Conservation (phyloP, 1,140 invertebrate species). For the Pogonomyrmex californicus region DNA sequence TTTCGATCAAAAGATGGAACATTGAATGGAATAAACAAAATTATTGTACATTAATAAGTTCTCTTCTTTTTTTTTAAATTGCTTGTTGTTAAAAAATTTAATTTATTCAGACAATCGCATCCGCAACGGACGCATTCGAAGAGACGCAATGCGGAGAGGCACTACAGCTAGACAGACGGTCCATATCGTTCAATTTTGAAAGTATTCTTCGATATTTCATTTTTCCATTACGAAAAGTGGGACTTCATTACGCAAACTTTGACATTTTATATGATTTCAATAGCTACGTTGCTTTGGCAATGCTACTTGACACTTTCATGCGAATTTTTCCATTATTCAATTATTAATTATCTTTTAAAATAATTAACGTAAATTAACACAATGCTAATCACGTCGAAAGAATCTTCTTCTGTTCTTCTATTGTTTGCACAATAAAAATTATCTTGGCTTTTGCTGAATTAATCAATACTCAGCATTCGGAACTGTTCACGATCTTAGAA, state of each 20-base stretch:
- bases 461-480: conserved; percentile 49
- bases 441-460: conserved; percentile 11
- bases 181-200: not conserved
- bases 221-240: not conserved
- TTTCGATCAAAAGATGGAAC: not conserved
- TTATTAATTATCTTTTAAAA: not conserved
- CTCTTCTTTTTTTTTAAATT: not conserved
- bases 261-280: not conserved
- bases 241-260: not conserved
- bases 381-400: not conserved
- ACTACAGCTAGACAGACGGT: not conserved
- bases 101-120: conserved; percentile 15
- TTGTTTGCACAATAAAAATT: conserved; percentile 17
- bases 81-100: not conserved
- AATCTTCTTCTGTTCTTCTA: not conserved
- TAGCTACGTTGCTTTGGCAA: not conserved
- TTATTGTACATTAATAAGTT: not conserved
- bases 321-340: not conserved
- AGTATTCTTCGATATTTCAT: not conserved
- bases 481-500: not conserved
- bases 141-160: not conserved
- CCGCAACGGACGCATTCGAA: not conserved
- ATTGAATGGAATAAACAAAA: not conserved
- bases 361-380: not conserved
- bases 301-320: not conserved